Evolutionary conservation across 1,140 invertebrate species (phyloP).

Genomic region (Drosophila simulans): DNA sequence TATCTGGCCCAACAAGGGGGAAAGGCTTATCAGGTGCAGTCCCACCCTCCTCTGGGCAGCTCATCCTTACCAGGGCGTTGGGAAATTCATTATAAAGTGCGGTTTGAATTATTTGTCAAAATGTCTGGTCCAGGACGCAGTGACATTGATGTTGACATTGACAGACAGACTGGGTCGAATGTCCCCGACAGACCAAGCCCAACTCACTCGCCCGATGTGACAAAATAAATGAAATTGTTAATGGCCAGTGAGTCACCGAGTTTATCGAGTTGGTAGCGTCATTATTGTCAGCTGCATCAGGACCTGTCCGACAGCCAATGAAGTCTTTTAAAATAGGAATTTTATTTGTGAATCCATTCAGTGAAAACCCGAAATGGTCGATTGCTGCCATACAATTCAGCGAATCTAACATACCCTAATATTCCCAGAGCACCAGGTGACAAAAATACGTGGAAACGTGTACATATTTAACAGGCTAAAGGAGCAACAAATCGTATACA

Average conservation of each 20-base stretch:
- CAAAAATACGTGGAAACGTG: too few species aligned
- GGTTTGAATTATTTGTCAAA: slow-evolving; percentile 79
- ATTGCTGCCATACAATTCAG: too few species aligned
- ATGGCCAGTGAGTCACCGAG: slow-evolving; percentile 53
- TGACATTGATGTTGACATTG: slow-evolving; percentile 82
- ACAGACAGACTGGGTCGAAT: slow-evolving; percentile 48
- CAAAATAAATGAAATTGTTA: slow-evolving; percentile 77
- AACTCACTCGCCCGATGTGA: slow-evolving; percentile 40
- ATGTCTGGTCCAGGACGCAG: slow-evolving; percentile 42
- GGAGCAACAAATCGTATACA: too few species aligned
- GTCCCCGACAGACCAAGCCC: slow-evolving; percentile 15
- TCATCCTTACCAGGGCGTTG: slow-evolving; percentile 3
- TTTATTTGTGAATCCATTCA: not conserved
- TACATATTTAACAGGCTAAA: too few species aligned
- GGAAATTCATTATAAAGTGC: slow-evolving; percentile 76
- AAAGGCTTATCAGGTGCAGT: slow-evolving; percentile 42
- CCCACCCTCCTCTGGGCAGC: slow-evolving; percentile 1
- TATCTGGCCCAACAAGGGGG: slow-evolving; percentile 10
- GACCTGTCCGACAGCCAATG: slow-evolving; percentile 1
- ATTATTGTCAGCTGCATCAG: slow-evolving; percentile 21
- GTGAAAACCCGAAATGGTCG: too few species aligned
- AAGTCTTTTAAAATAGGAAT: slow-evolving; percentile 49
- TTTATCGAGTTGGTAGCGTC: not conserved
- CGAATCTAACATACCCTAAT: too few species aligned
- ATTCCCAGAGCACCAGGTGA: too few species aligned